A percentile compares a stretch with the other conserved stretches of the same genome.
Evolutionary conservation across 2,888 invertebrate species (phyloP).

Genomic region (Sialis fuliginosa): DNA sequence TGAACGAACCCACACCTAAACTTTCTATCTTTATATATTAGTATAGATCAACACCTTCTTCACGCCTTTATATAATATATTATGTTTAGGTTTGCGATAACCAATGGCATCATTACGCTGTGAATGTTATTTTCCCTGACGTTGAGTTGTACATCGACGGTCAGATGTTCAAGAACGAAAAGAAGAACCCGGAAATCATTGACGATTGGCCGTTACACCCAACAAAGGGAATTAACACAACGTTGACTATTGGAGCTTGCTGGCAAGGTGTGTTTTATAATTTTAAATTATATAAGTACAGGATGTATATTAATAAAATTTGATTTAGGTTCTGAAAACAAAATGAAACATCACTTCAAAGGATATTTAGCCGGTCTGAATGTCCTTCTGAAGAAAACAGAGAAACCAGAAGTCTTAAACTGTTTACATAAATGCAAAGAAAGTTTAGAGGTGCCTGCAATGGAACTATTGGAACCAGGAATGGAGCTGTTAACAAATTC

Average conservation of each 20-base stretch:
- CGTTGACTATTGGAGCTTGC: constrained; percentile 89
- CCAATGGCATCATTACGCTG: constrained; percentile 96
- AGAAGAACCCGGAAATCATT: constrained; percentile 88
- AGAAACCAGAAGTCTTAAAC: constrained; percentile 51
- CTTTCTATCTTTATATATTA: too few species aligned
- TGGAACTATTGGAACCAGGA: constrained; percentile 57
- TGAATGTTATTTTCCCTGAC: constrained; percentile 84
- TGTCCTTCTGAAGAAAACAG: constrained; percentile 55
- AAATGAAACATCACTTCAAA: constrained; percentile 75
- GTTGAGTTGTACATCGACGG: constrained; percentile 83
- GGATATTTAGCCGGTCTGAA: constrained; percentile 83
- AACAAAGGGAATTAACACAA: constrained; percentile 84
- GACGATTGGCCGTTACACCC: constrained; percentile 99
- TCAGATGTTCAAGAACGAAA: constrained; percentile 39
- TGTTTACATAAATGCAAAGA: constrained; percentile 73
- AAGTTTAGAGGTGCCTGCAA: constrained; percentile 56
- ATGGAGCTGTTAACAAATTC: constrained; percentile 58
- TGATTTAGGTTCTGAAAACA: constrained; percentile 58
- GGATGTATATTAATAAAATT: constrained; percentile 1
- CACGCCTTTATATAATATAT: not conserved
- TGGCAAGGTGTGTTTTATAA: constrained; percentile 57
- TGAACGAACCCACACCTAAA: too few species aligned
- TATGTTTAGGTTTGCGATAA: constrained; percentile 70
- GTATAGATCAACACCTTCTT: not conserved
- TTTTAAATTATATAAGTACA: not conserved